These are phyloP conservation scores for Ctenosaura bakeri DNA, from an alignment of 2,797 vertebrate genomes.

Conservation along the genomic window DNA sequence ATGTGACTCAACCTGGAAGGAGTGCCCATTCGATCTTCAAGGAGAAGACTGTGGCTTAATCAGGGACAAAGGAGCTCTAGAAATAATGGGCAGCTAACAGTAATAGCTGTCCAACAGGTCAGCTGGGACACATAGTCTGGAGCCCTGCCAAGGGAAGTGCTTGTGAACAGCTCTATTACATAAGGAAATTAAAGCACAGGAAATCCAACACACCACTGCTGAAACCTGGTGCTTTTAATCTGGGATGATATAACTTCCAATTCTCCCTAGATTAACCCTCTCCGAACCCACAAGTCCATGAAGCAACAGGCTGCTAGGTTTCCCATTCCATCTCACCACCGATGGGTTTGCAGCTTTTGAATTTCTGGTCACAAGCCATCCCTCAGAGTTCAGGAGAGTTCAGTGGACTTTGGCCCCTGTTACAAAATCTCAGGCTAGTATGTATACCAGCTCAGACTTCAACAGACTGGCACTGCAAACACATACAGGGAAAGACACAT, in stretches of 20 bases:
- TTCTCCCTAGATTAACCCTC: neutral
- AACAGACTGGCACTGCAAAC: conserved; percentile 15
- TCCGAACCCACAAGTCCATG: neutral
- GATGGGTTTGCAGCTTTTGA: neutral
- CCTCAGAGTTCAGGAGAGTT: neutral
- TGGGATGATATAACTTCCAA: fast-evolving
- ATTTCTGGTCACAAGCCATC: neutral
- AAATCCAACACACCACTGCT: conserved; percentile 41
- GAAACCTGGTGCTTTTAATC: conserved; percentile 55
- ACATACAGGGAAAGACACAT: neutral
- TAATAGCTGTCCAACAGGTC: conserved; percentile 19
- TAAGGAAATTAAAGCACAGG: conserved; percentile 30
- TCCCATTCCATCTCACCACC: neutral
- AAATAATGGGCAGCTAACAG: neutral
- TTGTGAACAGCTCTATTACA: neutral
- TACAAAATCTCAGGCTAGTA: neutral
- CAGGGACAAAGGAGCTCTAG: neutral
- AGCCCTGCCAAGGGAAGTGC: neutral
- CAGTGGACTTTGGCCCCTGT: conserved; percentile 4
- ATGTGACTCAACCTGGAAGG: neutral
- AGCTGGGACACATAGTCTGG: conserved; percentile 14
- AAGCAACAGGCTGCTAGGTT: neutral
- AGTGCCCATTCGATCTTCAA: neutral
- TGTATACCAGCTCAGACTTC: neutral
- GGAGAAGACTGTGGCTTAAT: neutral